A percentile compares a stretch with the other conserved stretches of the same genome.
Conservation (phyloP, 2,113 vertebrate genomes). For the Indicator indicator region DNA sequence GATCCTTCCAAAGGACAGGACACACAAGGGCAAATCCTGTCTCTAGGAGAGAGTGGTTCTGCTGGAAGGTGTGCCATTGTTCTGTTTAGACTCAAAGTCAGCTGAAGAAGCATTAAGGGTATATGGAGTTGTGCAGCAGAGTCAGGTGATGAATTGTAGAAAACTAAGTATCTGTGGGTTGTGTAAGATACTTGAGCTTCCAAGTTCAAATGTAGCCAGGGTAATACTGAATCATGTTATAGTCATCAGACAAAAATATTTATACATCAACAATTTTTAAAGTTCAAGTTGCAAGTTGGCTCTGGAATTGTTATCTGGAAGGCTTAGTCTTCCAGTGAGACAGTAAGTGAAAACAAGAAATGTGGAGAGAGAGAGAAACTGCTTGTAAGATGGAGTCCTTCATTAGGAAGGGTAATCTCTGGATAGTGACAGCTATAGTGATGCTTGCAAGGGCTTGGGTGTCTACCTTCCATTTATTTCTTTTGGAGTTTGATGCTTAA, state of each 20-base stretch:
- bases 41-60: background rate
- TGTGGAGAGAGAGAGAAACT: background rate
- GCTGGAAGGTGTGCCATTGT: background rate
- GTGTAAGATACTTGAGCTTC: background rate
- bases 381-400: background rate
- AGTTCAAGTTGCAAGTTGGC: background rate
- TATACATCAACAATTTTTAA: background rate
- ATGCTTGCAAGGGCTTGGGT: background rate
- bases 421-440: background rate
- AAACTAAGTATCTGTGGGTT: background rate
- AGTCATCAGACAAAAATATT: background rate
- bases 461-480: background rate
- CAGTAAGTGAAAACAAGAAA: background rate
- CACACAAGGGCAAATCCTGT: background rate
- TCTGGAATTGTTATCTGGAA: background rate
- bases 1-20: background rate
- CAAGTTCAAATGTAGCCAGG: background rate
- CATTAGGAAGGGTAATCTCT: background rate
- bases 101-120: background rate
- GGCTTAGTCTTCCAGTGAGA: background rate
- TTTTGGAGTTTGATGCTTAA: background rate
- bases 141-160: background rate
- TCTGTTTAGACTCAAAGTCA: background rate
- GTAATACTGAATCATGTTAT: background rate
- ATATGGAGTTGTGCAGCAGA: background rate